These are phyloP conservation scores for Lacerta agilis DNA, from an alignment of 2,797 vertebrate genomes.

Conservation along the genomic window DNA sequence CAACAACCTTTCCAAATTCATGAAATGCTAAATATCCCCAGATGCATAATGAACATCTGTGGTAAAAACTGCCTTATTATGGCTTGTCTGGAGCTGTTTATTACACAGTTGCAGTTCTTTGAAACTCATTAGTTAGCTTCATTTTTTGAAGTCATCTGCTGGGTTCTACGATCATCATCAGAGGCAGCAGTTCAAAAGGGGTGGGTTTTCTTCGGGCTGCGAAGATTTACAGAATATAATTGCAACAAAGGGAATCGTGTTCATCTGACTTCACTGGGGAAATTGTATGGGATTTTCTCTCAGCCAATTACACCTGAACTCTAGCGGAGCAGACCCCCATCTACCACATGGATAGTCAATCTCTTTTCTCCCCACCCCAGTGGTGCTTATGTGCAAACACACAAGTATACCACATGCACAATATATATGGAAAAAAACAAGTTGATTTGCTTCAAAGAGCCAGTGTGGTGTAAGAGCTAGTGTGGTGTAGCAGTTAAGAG, in stretches of 20 bases:
- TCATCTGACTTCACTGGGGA: slow-evolving; percentile 59
- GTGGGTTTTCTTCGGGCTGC: slow-evolving; percentile 46
- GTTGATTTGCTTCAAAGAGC: too few relatives aligned
- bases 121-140: slow-evolving; percentile 57
- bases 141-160: slow-evolving; percentile 53
- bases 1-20: slow-evolving; percentile 51
- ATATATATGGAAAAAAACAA: too few relatives aligned
- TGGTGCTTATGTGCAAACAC: background rate
- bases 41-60: slow-evolving; percentile 68
- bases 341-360: fast-evolving
- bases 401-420: too few relatives aligned
- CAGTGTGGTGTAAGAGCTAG: too few relatives aligned
- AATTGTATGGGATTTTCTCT: slow-evolving; percentile 29
- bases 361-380: background rate
- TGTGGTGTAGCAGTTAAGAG: too few relatives aligned
- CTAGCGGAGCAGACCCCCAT: slow-evolving; percentile 12
- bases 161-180: slow-evolving; percentile 48
- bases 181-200: slow-evolving; percentile 42
- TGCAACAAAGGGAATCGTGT: slow-evolving; percentile 62
- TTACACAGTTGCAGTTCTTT: slow-evolving; percentile 54
- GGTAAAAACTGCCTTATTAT: slow-evolving; percentile 63
- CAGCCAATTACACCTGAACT: slow-evolving; percentile 23
- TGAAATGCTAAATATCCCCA: slow-evolving; percentile 42
- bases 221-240: slow-evolving; percentile 54
- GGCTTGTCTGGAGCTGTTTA: slow-evolving; percentile 63